phyloP scores from a whole-genome alignment of 2,113 vertebrate genomes.

The Garra rufa region DNA sequence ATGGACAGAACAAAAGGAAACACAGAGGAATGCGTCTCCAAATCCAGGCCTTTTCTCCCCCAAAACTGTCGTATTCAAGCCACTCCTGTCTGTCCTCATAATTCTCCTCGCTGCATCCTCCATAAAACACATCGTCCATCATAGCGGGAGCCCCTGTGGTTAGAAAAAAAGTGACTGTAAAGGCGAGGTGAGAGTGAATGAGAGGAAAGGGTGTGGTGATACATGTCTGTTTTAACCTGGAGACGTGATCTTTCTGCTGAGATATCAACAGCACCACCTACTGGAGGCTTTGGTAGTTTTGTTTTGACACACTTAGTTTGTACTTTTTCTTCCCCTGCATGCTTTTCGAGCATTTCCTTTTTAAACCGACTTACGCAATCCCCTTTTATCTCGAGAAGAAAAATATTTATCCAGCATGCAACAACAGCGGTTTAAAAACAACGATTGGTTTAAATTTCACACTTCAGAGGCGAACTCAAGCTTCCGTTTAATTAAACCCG shows the following conservation, averaged over 20 bases:
- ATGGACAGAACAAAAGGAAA: conserved; percentile 31
- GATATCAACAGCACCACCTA: conserved; percentile 40
- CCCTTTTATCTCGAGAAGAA: conserved; percentile 34
- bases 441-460: conserved; percentile 44
- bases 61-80: not conserved
- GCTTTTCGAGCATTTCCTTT: conserved; percentile 6
- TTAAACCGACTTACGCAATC: conserved; percentile 18
- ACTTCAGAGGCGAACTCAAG: conserved; percentile 31
- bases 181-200: conserved; percentile 13
- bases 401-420: conserved; percentile 37
- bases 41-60: conserved; percentile 27
- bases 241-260: not conserved
- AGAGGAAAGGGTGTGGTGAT: conserved; percentile 20
- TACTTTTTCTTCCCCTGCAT: not conserved
- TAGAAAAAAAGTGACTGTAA: not conserved
- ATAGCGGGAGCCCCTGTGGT: conserved; percentile 25
- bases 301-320: not conserved
- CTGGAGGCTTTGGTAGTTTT: not conserved
- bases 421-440: conserved; percentile 28
- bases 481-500: conserved; percentile 47
- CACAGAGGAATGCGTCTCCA: not conserved
- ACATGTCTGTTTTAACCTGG: conserved; percentile 20
- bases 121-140: conserved; percentile 39
- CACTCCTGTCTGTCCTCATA: conserved; percentile 24
- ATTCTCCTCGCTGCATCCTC: conserved; percentile 23